Evolutionary conservation across 2,113 vertebrate genomes (phyloP).

Genomic region (Catagonus wagneri): DNA sequence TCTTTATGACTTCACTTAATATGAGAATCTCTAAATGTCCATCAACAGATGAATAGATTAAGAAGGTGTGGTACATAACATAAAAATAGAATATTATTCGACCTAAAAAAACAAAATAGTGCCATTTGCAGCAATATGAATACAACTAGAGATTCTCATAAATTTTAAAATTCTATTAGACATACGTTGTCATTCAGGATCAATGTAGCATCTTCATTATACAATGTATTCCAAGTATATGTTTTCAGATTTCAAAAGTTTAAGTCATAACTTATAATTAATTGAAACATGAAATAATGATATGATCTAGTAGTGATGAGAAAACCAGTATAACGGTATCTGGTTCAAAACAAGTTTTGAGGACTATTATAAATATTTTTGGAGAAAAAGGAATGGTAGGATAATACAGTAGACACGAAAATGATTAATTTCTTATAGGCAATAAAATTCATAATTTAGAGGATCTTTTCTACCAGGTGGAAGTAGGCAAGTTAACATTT

Average conservation of each 20-base stretch:
- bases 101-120: no score
- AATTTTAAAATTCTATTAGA: background rate
- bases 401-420: background rate
- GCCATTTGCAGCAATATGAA: no score
- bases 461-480: background rate
- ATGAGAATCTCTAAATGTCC: no score
- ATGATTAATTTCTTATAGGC: background rate
- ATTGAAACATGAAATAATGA: background rate
- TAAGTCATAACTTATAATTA: background rate
- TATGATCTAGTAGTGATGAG: background rate
- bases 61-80: no score
- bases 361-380: background rate
- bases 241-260: background rate
- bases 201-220: background rate
- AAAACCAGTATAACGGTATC: background rate
- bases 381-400: background rate
- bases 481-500: background rate
- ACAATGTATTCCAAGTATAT: background rate
- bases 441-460: background rate
- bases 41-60: no score
- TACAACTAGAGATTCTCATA: background rate
- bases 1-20: no score
- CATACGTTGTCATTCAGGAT: background rate
- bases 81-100: no score
- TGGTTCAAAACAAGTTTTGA: background rate